phyloP scores from a whole-genome alignment of 1,140 invertebrate species.

The Aradophagus sp. region DNA sequence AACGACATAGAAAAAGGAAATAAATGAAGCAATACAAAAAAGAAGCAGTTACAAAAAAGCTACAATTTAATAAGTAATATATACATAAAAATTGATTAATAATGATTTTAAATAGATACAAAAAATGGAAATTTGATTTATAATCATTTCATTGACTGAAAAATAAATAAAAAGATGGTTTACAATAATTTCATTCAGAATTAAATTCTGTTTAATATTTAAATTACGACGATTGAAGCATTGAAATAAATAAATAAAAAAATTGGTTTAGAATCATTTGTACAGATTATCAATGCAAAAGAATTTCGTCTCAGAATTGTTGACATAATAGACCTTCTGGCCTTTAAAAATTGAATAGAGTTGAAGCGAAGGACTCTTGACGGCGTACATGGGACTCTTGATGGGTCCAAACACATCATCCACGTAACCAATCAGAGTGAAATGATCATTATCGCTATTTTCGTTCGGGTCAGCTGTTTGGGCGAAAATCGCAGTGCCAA shows the following conservation, averaged over 20 bases:
- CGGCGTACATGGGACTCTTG: slow-evolving; percentile 50
- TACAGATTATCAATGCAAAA: background rate
- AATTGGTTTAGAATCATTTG: background rate
- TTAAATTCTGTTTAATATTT: too few relatives aligned
- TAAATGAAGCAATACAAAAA: too few relatives aligned
- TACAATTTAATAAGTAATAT: too few relatives aligned
- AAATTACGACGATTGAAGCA: too few relatives aligned
- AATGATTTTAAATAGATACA: too few relatives aligned
- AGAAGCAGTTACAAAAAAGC: too few relatives aligned
- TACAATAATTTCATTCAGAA: too few relatives aligned
- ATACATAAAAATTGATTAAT: too few relatives aligned
- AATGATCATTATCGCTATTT: background rate
- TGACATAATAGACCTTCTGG: slow-evolving; percentile 41
- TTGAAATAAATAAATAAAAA: slow-evolving; percentile 52
- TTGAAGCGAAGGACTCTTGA: slow-evolving; percentile 1
- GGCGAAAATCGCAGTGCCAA: slow-evolving; percentile 5
- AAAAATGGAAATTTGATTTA: too few relatives aligned
- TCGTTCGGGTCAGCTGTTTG: background rate
- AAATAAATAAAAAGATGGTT: too few relatives aligned
- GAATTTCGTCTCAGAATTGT: background rate
- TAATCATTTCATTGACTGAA: too few relatives aligned
- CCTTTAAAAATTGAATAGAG: slow-evolving; percentile 10
- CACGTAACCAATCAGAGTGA: slow-evolving; percentile 37
- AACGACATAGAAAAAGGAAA: too few relatives aligned
- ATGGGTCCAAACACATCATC: slow-evolving; percentile 58